Conservation (phyloP, 1,140 invertebrate genomes). For the Drosophila ercepeae region DNA sequence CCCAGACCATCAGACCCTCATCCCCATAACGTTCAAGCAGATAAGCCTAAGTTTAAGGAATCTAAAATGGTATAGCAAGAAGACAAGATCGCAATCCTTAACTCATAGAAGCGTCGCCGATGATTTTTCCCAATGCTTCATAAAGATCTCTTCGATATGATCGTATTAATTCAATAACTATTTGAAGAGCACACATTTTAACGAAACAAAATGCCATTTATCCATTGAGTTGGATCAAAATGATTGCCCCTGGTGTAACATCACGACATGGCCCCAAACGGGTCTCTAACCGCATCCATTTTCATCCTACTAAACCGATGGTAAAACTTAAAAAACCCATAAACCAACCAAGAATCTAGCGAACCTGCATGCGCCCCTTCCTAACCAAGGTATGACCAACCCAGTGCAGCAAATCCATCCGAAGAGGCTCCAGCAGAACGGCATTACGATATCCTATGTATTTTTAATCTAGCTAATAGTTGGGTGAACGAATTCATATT, state of each 20-base stretch:
- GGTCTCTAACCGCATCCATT: neutral
- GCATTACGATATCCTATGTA: neutral
- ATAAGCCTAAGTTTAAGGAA: neutral
- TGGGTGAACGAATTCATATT: constrained; percentile 47
- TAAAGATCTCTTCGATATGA: no score
- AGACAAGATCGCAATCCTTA: no score
- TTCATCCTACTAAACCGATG: neutral
- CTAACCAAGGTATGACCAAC: neutral
- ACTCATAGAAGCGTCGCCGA: no score
- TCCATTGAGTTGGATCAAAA: neutral
- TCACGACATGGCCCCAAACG: neutral
- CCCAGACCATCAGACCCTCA: constrained; percentile 3
- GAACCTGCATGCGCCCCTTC: neutral
- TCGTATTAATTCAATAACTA: no score
- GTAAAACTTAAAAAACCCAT: neutral
- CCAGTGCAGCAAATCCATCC: neutral
- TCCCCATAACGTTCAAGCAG: neutral
- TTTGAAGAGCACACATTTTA: no score
- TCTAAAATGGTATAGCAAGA: neutral
- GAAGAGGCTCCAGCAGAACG: neutral
- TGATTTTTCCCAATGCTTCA: no score
- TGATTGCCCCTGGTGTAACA: neutral
- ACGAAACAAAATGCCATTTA: neutral
- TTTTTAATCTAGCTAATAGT: constrained; percentile 26
- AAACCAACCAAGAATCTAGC: neutral